Conservation (phyloP, 1,140 invertebrate species). For the Acyrthosiphon pisum region DNA sequence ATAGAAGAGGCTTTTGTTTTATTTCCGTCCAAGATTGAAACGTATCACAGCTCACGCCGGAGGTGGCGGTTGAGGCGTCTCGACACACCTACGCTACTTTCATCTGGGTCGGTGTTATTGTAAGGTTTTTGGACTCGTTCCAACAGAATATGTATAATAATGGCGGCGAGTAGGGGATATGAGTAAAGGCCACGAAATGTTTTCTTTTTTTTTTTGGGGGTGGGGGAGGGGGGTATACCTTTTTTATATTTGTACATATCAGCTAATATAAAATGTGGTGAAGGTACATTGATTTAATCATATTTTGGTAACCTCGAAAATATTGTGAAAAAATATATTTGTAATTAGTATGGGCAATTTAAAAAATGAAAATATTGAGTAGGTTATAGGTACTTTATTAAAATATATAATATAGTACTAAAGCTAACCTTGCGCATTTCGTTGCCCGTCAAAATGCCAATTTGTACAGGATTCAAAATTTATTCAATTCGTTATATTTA, state of each 20-base stretch:
- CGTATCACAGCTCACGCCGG: neutral
- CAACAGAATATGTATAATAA: slow-evolving; percentile 20
- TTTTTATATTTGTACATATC: neutral
- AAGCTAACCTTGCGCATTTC: too few relatives aligned
- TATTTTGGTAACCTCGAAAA: neutral
- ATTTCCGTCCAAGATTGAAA: slow-evolving; percentile 49
- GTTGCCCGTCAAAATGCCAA: too few relatives aligned
- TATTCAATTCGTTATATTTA: too few relatives aligned
- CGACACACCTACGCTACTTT: neutral
- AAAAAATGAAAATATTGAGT: neutral
- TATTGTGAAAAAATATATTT: neutral
- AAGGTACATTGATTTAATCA: neutral
- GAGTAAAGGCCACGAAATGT: neutral
- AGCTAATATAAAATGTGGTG: neutral
- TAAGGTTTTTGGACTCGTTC: slow-evolving; percentile 7
- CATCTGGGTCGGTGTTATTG: slow-evolving; percentile 37
- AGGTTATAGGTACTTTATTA: neutral
- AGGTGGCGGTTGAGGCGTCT: neutral
- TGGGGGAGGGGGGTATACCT: neutral
- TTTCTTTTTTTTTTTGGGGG: too few relatives aligned
- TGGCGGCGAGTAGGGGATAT: neutral
- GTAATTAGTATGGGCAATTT: neutral
- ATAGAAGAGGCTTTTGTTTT: slow-evolving; percentile 30
- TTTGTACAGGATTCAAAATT: too few relatives aligned
- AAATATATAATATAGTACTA: too few relatives aligned